phyloP scores from a whole-genome alignment of 2,888 invertebrate species.

The Tipula vernalis region DNA sequence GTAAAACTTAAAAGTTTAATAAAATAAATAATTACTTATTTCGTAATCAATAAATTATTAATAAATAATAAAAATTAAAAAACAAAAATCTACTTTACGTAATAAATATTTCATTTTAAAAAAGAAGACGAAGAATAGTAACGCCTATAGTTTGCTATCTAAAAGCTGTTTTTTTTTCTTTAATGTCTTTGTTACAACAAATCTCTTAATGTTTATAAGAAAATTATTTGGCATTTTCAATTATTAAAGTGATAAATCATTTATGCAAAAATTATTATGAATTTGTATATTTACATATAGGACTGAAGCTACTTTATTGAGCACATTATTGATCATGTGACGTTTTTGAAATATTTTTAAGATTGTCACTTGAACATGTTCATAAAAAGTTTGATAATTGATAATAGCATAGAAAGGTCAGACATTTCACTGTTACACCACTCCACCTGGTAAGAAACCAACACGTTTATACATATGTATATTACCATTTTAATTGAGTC shows the following conservation, averaged over 20 bases:
- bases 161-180: neutral
- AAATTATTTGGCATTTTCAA: neutral
- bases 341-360: neutral
- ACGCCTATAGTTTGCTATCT: neutral
- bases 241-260: neutral
- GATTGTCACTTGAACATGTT: neutral
- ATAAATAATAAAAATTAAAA: neutral
- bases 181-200: neutral
- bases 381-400: neutral
- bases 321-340: neutral
- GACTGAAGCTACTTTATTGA: neutral
- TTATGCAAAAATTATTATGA: neutral
- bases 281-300: neutral
- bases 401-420: neutral
- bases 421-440: neutral
- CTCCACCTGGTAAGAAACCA: neutral
- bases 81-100: neutral
- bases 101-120: neutral
- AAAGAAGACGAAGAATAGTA: neutral
- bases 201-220: neutral
- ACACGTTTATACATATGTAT: neutral
- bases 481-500: neutral
- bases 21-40: conserved; percentile 4
- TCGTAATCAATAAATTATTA: neutral
- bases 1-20: neutral